phyloP scores from a whole-genome alignment of 2,797 vertebrate genomes.

The Danio tinwini region DNA sequence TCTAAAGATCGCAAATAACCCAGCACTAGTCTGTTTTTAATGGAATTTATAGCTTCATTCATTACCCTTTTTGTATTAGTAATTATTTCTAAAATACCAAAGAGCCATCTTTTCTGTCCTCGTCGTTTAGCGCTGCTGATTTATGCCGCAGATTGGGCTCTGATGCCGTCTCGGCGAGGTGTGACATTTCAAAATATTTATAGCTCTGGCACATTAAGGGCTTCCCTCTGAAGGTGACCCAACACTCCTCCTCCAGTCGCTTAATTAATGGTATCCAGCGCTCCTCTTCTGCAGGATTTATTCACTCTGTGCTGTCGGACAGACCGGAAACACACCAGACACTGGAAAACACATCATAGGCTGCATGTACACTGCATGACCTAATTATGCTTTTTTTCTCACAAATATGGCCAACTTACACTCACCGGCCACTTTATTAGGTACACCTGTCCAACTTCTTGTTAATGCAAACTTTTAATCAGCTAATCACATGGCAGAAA shows the following conservation, averaged over 20 bases:
- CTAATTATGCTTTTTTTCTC: too few relatives aligned
- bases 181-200: constrained; percentile 99
- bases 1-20: constrained; percentile 95
- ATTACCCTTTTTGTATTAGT: constrained; percentile 99
- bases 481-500: too few relatives aligned
- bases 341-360: too few relatives aligned
- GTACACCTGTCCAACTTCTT: too few relatives aligned
- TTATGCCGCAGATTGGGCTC: constrained; percentile 87
- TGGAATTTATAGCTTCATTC: constrained; percentile 97
- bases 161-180: constrained; percentile 96
- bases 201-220: constrained; percentile 98
- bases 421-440: too few relatives aligned
- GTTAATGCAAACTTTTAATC: too few relatives aligned
- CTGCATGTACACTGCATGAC: too few relatives aligned
- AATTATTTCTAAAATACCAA: constrained; percentile 99
- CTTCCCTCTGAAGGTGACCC: constrained; percentile 99
- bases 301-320: constrained; percentile 81
- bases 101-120: constrained; percentile 95
- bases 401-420: too few relatives aligned
- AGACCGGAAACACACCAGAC: constrained; percentile 75
- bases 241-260: constrained; percentile 86
- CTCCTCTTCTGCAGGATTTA: constrained; percentile 88
- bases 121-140: constrained; percentile 90
- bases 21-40: constrained; percentile 94
- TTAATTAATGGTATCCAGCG: constrained; percentile 92